Evolutionary conservation across 1,140 invertebrate species (phyloP), one percentile per base, ranked within the genome.

Genomic region (Brachionus angularis): DNA sequence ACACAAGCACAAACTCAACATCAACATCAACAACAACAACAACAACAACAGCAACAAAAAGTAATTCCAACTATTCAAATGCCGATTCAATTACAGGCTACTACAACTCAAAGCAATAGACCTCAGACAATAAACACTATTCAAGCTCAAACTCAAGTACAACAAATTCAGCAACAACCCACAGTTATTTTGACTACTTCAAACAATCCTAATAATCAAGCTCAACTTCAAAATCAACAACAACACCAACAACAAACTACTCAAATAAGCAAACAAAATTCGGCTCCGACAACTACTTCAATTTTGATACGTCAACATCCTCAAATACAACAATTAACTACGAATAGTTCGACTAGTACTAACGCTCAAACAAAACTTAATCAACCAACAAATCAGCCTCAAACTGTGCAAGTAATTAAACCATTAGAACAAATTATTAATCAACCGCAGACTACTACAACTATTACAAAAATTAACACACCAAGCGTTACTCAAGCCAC

Each of bases 1-100:
- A 34, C 33, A 34, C 4, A 4, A 5, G 12, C 12, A 34, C 33
- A 34, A 34, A 34, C 33, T 34, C 33, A 34, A 34, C 33, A 34
- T 5, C 61, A 44, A 64, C 36, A 42, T n/a, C 61, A 64, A 23
- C 39, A 42, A 16, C 61, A 64, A n/a, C 61, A 64, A 23, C 62
- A 67, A 46, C 39, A 47, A 12, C 58, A 62, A 39, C 58, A 62
- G 23, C 29, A 39, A 2, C 53, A 58, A 58, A 23, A 10, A 39
- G 33, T 39, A n/a, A n/a, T n/a, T n/a, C n/a, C n/a, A n/a, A n/a
- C n/a, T n/a, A n/a, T n/a, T n/a, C n/a, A n/a, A n/a, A n/a, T n/a
- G n/a, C n/a, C n/a, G n/a, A n/a, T n/a, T n/a, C n/a, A n/a, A n/a
- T n/a, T n/a, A n/a, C n/a, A n/a, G n/a, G n/a, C n/a, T n/a, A n/a